Conservation (phyloP, 2,113 vertebrate genomes). For the Turnix velox region DNA sequence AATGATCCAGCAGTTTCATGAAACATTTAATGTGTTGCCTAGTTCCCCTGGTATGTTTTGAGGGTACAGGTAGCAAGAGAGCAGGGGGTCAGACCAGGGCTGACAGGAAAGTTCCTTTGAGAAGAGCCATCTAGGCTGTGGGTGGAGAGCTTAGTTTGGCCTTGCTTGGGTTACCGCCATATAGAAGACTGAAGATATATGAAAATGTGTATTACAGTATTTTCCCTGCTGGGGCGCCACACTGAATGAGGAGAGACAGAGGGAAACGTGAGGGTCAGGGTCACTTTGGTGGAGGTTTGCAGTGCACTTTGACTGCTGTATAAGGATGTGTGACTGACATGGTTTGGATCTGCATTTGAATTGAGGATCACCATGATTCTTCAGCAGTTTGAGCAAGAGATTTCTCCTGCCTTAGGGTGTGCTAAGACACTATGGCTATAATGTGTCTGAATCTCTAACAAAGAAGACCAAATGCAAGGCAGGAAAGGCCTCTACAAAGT, state of each 20-base stretch:
- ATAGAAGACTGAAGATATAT: background rate
- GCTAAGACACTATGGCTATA: background rate
- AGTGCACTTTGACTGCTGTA: background rate
- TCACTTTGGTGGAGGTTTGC: rapidly evolving
- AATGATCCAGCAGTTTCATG: background rate
- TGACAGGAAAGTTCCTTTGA: background rate
- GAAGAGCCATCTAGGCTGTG: rapidly evolving
- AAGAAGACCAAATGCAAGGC: background rate
- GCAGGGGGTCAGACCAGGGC: background rate
- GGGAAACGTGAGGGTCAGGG: rapidly evolving
- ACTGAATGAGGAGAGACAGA: background rate
- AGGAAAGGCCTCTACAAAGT: background rate
- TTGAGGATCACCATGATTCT: background rate
- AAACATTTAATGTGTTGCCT: background rate
- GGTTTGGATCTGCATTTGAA: background rate
- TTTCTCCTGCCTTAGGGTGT: background rate
- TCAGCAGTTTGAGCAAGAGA: background rate
- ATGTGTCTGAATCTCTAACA: background rate
- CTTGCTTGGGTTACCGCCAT: background rate
- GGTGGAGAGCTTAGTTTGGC: background rate
- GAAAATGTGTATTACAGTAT: background rate
- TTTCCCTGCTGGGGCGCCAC: background rate
- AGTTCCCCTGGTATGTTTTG: background rate
- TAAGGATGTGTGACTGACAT: background rate
- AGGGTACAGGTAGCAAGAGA: background rate